Base-by-base conservation (phyloP, 2,797 vertebrate genomes). In the Parambassis ranga region DNA sequence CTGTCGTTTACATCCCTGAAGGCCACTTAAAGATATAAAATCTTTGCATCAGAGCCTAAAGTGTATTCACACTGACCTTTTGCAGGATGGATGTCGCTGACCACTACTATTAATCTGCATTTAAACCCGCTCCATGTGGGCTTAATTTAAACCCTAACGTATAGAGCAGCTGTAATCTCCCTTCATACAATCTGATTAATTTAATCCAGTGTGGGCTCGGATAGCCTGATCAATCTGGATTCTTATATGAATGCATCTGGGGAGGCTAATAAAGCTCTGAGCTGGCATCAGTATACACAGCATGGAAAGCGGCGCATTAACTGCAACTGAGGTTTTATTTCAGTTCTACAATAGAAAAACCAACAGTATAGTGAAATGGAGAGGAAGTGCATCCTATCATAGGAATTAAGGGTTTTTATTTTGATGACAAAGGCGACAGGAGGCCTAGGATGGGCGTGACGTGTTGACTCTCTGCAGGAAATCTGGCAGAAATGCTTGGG, bases 171-270 rank as follows among this genome's bases (percentile, higher is more conserved):
- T 53, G 14, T 71, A 65, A 84, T 78, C 73, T 48, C 33, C 20
- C 35, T 61, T 53, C 60, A 61, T 62, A 48, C 64, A 62, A 73
- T 75, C 64, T 76, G 71, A 75, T 84, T 75, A 56, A 59, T 65
- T 55, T 63, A 76, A 75, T 61, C 65, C 63, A 69, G 32, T 24
- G 46, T 42, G 59, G 28, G 3, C 20, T 23, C 8, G 16, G 18
- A 15, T 36, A 53, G 35, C 69, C 42, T 28, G 37, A 41, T 50
- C 38, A 78, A 42, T 65, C 56, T 26, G 26, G 35, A 32, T 37
- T 19, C 11, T 51, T 43, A 49, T 35, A 38, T 63, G 16, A 41
- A 10, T 20, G 20, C 19, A 37, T 55, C 10, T 58, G 47, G 16
- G 31, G 41, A 42, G 6, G 28, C 52, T 56, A 52, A 38, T 42